phyloP scores from a whole-genome alignment of 2,113 vertebrate genomes.

The Archilochus colubris region DNA sequence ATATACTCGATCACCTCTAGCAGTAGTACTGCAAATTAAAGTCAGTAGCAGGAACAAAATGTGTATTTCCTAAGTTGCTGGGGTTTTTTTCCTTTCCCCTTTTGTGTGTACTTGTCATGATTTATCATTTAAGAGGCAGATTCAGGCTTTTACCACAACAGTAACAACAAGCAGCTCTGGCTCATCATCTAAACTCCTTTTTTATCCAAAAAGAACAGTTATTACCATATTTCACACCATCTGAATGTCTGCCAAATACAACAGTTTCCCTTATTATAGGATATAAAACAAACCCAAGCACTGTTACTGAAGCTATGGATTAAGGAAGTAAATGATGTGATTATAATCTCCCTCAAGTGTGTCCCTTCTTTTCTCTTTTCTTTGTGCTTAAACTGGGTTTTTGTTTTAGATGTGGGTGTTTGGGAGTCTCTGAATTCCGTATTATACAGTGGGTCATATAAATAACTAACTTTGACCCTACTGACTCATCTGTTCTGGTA shows the following conservation, averaged over 20 bases:
- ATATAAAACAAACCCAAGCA: neutral
- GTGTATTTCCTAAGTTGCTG: neutral
- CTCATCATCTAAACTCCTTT: neutral
- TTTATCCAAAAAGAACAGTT: neutral
- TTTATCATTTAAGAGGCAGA: neutral
- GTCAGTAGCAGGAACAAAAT: neutral
- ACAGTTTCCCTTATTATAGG: neutral
- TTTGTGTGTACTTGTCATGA: neutral
- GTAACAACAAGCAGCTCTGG: neutral
- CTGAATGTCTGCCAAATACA: neutral
- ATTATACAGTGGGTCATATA: neutral
- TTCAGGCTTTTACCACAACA: neutral
- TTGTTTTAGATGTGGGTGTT: neutral
- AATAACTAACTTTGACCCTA: neutral
- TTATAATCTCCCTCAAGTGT: neutral
- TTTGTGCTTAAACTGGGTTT: neutral
- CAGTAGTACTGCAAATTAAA: neutral
- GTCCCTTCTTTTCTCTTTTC: neutral
- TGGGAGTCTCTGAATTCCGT: neutral
- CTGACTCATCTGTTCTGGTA: constrained; percentile 11
- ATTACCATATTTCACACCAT: neutral
- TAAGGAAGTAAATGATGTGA: neutral
- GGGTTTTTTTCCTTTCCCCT: neutral
- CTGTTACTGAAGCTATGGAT: neutral
- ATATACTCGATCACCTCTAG: neutral